Evolutionary conservation across 2,888 invertebrate genomes (phyloP), one percentile per base, ranked within the genome.

Genomic region (Drosophila dives): DNA sequence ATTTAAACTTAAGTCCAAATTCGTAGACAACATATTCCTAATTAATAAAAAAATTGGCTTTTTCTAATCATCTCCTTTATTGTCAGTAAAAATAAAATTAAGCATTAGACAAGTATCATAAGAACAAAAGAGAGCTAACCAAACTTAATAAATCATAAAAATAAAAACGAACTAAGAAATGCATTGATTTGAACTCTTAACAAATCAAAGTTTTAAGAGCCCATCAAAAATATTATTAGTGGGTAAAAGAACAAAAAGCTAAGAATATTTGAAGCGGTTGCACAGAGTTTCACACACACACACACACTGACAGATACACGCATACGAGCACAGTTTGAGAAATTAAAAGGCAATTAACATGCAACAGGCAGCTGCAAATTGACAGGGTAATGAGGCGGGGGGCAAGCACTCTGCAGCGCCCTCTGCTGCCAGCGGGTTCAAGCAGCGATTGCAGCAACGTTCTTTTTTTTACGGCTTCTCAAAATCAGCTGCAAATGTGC

Each of bases 281-380:
- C 72, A 58, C 72, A 40, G 58, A 72, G 71, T 71, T 72, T 53
- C 72, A 49, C 72, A 0, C 20, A 26, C n/a, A 36, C 49, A 26
- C n/a, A 23, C 33, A 20, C 54, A 29, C 38, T 26, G 15, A 56
- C 10, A 26, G 34, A 42, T 38, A 60, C 48, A 42, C 34, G 45
- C 36, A 58, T 8, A 20, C 20, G 32, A 42, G 40, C 65, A 74
- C 69, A 72, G 81, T 55, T 73, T 79, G 80, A 84, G 85, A 89
- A 85, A 85, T 85, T 85, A 85, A 89, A 89, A 85, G 85, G 82
- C 90, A 85, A 85, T 85, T 89, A 85, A 87, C 87, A 87, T 89
- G 89, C 89, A 89, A 66, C 75, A 68, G 68, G 75, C 76, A 77
- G 82, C 83, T 79, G 83, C 83, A 60, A 58, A 49, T 64, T 67